A percentile compares a stretch with the other conserved stretches of the same genome.
Conservation (phyloP, 2,888 invertebrate genomes). For the Himalopsyche japonica region DNA sequence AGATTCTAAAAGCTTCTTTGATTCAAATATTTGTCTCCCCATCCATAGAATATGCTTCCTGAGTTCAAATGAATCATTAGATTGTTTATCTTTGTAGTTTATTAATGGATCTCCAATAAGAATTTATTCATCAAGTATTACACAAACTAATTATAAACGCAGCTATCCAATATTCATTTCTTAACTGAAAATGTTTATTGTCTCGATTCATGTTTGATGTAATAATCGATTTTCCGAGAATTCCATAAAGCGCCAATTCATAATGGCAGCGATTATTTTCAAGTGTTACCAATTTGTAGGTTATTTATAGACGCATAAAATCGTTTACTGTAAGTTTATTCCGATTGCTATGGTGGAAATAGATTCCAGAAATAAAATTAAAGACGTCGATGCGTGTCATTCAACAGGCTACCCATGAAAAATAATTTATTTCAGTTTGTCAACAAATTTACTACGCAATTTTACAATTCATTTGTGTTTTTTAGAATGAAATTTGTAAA, state of each 20-base stretch:
- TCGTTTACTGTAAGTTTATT: background rate
- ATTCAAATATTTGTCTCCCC: no score
- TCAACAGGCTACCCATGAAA: background rate
- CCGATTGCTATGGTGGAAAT: background rate
- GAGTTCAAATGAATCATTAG: no score
- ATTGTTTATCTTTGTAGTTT: no score
- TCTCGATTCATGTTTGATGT: background rate
- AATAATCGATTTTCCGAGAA: background rate
- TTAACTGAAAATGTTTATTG: background rate
- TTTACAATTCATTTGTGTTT: background rate
- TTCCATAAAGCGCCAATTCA: background rate
- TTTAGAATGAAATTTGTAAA: background rate
- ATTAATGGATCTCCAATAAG: no score
- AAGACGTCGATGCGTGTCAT: background rate
- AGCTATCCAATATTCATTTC: background rate
- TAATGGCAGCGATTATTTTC: background rate
- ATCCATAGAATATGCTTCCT: no score
- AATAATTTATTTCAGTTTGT: background rate
- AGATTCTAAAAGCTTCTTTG: no score
- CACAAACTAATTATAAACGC: background rate
- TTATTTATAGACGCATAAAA: background rate
- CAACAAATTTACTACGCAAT: background rate
- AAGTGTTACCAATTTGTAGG: background rate
- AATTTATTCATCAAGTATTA: no score
- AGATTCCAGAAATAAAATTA: background rate